Evolutionary conservation across 2,113 vertebrate genomes (phyloP).

Genomic region (Varanus salvator): DNA sequence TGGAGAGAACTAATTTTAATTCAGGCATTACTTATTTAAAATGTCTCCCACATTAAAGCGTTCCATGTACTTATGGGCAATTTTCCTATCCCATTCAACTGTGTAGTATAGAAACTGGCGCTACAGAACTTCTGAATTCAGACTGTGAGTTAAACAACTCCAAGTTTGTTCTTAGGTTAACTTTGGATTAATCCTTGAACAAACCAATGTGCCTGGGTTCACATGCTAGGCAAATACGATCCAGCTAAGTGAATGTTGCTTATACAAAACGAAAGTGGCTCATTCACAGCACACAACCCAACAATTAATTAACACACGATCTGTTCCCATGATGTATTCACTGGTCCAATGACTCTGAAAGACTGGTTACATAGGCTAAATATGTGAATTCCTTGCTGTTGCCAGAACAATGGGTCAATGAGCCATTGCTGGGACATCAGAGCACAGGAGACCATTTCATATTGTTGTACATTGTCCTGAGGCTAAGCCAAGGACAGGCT

Average conservation of each 20-base stretch:
- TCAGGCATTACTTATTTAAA: neutral
- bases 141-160: neutral
- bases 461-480: no score
- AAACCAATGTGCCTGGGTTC: no score
- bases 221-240: no score
- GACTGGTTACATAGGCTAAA: neutral
- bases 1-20: neutral
- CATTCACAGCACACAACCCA: no score
- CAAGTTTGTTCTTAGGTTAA: no score
- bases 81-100: neutral
- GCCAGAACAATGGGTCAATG: neutral
- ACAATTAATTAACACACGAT: no score
- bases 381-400: neutral
- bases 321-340: no score
- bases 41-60: conserved; percentile 6
- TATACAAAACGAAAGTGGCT: no score
- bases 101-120: neutral
- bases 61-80: neutral
- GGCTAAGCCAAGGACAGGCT: no score
- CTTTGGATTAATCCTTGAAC: no score
- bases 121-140: neutral
- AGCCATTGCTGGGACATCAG: neutral
- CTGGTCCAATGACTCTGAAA: no score
- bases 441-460: neutral
- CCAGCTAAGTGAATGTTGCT: no score